Base-by-base conservation (phyloP, 2,888 invertebrate genomes). In the Crematogaster levior region DNA sequence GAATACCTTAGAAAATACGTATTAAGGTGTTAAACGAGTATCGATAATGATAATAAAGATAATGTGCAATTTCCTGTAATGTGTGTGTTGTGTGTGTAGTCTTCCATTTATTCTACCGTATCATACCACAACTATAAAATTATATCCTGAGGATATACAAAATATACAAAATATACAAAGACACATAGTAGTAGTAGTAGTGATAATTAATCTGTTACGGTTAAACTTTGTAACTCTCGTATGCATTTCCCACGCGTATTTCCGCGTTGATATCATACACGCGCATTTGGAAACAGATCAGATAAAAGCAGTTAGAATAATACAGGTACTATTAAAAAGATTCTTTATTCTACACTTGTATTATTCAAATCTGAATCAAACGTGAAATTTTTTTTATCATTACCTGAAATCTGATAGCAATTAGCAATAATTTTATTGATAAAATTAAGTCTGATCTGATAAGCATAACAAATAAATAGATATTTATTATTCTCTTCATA, bases 131-230 rank as follows among this genome's bases (percentile, higher is more conserved):
- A 53, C 27, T 15, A 30, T 30, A 60, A 58, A 60, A 60, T 15
- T n/a, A n/a, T n/a, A n/a, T n/a, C n/a, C n/a, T 24, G 30, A 10
- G 18, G 15, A 34, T n/a, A n/a, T n/a, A n/a, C n/a, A n/a, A n/a
- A n/a, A n/a, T 46, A 46, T 46, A 65, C 3, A 63, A 48, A 43
- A 73, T 73, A 43, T 46, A 65, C 18, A 7, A 6, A 12, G 3
- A 51, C 37, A 68, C 56, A 27, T 21, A 46, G 34, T 15, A 75
- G 37, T 27, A 70, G n/a, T 21, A 46, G 34, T 15, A 75, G 37
- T 27, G 56, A 56, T 72, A 79, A 79, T 79, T 72, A 79, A 70
- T 18, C 30, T 1, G 15, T 30, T 68, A 46, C 12, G 37, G 12
- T 40, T 46, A 46, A 5, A 66, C 40, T 75, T 40, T 66, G 18